Evolutionary conservation across 2,113 vertebrate genomes (phyloP).

Genomic region (Marmota flaviventris): DNA sequence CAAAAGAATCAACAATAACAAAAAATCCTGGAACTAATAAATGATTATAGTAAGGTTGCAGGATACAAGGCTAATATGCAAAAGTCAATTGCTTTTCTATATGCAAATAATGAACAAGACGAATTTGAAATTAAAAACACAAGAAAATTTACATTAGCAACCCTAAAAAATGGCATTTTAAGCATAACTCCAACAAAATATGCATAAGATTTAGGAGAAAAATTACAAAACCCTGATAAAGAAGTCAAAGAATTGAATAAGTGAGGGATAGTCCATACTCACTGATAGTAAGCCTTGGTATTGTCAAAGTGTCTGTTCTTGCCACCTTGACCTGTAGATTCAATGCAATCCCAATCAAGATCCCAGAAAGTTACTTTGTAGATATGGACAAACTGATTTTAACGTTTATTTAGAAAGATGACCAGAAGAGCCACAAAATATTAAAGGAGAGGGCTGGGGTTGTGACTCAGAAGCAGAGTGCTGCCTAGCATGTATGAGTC

Average conservation of each 20-base stretch:
- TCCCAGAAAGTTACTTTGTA: constrained; percentile 21
- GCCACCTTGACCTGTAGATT: background rate
- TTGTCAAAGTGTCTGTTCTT: constrained; percentile 11
- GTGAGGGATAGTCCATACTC: background rate
- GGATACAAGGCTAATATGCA: background rate
- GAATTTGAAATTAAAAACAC: constrained; percentile 40
- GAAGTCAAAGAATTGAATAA: constrained; percentile 25
- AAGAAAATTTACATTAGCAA: background rate
- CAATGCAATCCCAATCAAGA: background rate
- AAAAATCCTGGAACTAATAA: background rate
- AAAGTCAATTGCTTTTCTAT: background rate
- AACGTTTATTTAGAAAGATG: background rate
- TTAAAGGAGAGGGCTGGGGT: background rate
- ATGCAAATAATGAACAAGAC: background rate
- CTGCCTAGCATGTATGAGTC: too few species aligned
- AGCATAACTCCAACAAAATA: constrained; percentile 10
- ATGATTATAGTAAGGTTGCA: background rate
- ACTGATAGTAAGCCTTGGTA: background rate
- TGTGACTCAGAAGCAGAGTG: too few species aligned
- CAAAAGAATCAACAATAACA: background rate
- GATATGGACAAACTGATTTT: constrained; percentile 13
- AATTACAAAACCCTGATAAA: background rate
- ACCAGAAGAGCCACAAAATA: background rate
- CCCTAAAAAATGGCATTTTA: background rate
- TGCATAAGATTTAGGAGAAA: background rate